Evolutionary conservation across 2,888 invertebrate species (phyloP), one percentile per base, ranked within the genome.

Genomic region (Plebejus argus): DNA sequence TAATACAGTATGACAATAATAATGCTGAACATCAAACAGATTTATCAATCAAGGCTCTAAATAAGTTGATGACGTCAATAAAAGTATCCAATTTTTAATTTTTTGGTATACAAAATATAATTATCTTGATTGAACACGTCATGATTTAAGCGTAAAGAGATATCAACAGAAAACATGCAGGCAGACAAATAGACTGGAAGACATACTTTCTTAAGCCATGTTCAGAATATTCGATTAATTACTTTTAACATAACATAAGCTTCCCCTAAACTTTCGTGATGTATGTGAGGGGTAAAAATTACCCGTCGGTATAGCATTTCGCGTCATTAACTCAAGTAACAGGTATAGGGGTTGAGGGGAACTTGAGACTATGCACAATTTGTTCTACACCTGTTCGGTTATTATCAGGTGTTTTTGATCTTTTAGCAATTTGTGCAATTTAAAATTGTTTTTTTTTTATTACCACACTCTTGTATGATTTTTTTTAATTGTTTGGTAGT

Each of bases 261-360:
- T 53, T 45, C 18, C 53, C 61, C 23, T 66, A 6, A 10, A 66
- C 23, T 28, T 66, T 23, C 12, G 23, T 28, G 28, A 66, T 15
- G 23, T 12, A 28, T 66, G 61, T 15, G 66, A 66, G 66, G 66
- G 66, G 66, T 66, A 28, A 33, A 66, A 66, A 15, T 66, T 66
- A 33, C 18, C 15, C 33, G 61, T 23, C 23, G 28, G 28, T 66
- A 15, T 66, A 12, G 5, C 66, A 66, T 66, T 5, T 66, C 66
- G 66, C 28, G 15, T 66, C 66, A 66, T 66, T 66, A 66, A 23
- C 20, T 33, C 66, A 66, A 66, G 66, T 66, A 66, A 66, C 66
- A 66, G 66, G 66, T 66, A 18, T 12, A 28, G 15, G 28, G 4
- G 20, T 28, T 66, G 28, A 66, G 18, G 66, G 28, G 66, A 61